Percentiles rank a stretch among this genome's conserved stretches.
These are phyloP conservation scores for Syrphus vitripennis DNA, from an alignment of 2,888 invertebrate species.

Conservation along the genomic window DNA sequence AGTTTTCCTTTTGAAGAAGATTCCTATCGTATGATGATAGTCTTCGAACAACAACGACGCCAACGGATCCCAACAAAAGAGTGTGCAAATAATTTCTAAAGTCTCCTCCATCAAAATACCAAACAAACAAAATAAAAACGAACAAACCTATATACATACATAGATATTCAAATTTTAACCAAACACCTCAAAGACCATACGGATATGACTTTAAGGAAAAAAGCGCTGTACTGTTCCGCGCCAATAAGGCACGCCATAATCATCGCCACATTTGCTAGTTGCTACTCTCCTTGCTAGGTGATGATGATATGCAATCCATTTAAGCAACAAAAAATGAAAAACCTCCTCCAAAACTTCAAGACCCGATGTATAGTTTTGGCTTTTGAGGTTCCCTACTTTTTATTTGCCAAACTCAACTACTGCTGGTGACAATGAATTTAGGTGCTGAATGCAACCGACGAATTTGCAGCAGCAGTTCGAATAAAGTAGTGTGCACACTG, in stretches of 20 bases:
- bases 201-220: conserved; percentile 34
- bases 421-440: neutral
- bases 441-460: conserved; percentile 2
- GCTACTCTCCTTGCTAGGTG: neutral
- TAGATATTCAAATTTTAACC: conserved; percentile 47
- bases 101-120: neutral
- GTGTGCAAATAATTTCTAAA: conserved; percentile 34
- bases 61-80: neutral
- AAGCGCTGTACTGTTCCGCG: neutral
- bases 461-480: neutral
- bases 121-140: neutral
- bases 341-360: conserved; percentile 9
- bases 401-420: neutral
- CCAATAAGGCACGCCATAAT: conserved; percentile 42
- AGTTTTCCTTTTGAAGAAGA: conserved; percentile 61
- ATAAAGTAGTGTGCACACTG: conserved; percentile 34
- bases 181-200: neutral
- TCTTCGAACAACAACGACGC: neutral
- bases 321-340: neutral
- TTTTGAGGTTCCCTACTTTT: neutral
- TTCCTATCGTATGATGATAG: conserved; percentile 43
- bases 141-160: neutral
- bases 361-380: neutral
- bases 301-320: conserved; percentile 34
- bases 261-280: neutral